phyloP scores from a whole-genome alignment of 2,888 invertebrate genomes.

The Andrena fulva region DNA sequence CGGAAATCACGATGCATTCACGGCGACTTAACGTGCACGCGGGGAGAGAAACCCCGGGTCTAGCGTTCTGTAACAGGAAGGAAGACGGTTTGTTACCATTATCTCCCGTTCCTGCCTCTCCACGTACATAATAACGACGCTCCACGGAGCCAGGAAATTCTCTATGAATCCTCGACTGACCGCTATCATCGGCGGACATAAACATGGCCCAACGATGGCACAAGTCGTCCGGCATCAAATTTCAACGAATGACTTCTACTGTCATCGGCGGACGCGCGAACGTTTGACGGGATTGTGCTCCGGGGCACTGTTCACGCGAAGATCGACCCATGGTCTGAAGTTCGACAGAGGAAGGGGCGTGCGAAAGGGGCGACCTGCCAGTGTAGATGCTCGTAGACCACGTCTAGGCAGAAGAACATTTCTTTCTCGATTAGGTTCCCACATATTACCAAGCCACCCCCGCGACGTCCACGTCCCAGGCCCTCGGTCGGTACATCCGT shows the following conservation, averaged over 20 bases:
- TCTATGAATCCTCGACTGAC: background rate
- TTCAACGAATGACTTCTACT: background rate
- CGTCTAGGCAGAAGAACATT: constrained; percentile 58
- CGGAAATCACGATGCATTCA: constrained; percentile 82
- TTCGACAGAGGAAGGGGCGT: constrained; percentile 30
- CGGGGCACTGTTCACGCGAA: background rate
- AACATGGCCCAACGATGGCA: too few species aligned
- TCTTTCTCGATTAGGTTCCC: constrained; percentile 80
- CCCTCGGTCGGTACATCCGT: constrained; percentile 48
- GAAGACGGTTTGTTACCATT: constrained; percentile 85
- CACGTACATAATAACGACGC: background rate
- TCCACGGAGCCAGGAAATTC: constrained; percentile 13
- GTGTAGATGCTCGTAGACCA: constrained; percentile 40
- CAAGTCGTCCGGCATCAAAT: background rate
- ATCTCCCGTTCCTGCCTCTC: constrained; percentile 77
- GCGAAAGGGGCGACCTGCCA: constrained; percentile 24
- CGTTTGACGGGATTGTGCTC: background rate
- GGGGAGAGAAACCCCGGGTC: constrained; percentile 54
- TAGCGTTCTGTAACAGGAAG: constrained; percentile 84
- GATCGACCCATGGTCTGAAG: background rate
- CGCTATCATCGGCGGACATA: background rate
- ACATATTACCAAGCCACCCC: constrained; percentile 84
- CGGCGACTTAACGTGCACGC: constrained; percentile 48
- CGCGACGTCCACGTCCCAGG: constrained; percentile 75
- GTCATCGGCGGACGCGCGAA: background rate